Evolutionary conservation across 2,888 invertebrate genomes (phyloP), one percentile per base, ranked within the genome.

Genomic region (Vanessa cardui): DNA sequence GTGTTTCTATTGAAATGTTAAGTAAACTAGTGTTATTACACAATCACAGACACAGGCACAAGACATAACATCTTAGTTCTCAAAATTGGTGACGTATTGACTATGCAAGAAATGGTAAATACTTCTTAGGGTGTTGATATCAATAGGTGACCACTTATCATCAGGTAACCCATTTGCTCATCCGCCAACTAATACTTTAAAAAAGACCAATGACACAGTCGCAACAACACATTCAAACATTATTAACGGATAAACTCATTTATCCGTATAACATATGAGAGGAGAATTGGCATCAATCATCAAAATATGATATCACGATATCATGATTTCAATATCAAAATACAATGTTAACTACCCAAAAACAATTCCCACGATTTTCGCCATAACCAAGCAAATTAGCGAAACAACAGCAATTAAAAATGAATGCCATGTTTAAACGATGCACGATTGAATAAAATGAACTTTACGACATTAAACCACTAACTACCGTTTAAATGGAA

Each of bases 401-500:
- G 52, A 58, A 47, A 58, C 46, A 62, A 61, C 49, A 58, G 12
- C 61, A 52, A 64, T 62, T 58, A 67, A 70, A 62, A 67, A 64
- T 45, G 52, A 49, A 58, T 33, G 15, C 62, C 44, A 12, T 62
- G 67, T 62, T 64, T 47, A 62, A 70, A 52, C 54, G 20, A 58
- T 16, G 65, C 49, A 58, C 70, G 65, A 75, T 72, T 74, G 70
- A 71, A 77, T 69, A 70, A 73, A 76, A 73, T 70, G 69, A 65
- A 72, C 71, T 76, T 75, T 73, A 75, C 73, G 69, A 72, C 73
- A 61, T 72, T 66, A 72, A 68, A 72, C 73, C 73, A 64, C 73
- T 73, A 74, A 74, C 76, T 73, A 73, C 78, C 80, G 82, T 80
- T 84, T 85, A 84, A 87, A 88, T 86, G 85, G 81, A 82, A 87